Conservation (phyloP, 2,113 vertebrate genomes). For the Chroicocephalus ridibundus region DNA sequence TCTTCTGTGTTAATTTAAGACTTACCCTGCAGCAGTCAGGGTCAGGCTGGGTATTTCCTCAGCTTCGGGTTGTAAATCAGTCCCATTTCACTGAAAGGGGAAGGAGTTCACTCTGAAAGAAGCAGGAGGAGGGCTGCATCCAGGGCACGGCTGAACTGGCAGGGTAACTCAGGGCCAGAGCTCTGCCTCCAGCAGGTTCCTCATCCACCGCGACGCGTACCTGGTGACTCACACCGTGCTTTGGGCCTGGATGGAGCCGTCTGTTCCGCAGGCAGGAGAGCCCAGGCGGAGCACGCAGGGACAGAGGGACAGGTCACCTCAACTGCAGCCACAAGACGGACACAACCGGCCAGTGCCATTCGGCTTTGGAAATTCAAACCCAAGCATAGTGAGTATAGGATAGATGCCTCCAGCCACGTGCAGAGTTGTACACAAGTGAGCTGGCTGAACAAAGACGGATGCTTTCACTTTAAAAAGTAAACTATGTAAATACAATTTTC, state of each 20-base stretch:
- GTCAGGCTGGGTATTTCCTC: neutral
- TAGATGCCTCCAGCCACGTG: neutral
- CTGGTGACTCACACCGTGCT: neutral
- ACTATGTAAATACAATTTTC: neutral
- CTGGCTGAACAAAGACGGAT: neutral
- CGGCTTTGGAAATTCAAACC: neutral
- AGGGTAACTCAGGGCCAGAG: neutral
- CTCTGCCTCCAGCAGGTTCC: neutral
- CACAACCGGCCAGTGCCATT: neutral
- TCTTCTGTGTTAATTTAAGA: neutral
- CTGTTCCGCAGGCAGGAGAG: neutral
- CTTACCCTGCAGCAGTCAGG: neutral
- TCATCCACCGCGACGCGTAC: fast-evolving
- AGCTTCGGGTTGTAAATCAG: neutral
- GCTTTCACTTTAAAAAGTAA: neutral
- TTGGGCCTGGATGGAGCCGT: neutral
- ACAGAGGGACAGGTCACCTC: neutral
- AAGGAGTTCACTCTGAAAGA: neutral
- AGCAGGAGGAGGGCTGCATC: neutral
- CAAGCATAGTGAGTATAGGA: fast-evolving
- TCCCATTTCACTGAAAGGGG: neutral
- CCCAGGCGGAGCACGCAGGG: neutral
- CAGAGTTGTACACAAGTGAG: fast-evolving
- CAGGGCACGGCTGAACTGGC: neutral
- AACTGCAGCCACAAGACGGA: fast-evolving